Base-by-base conservation (phyloP, 2,888 invertebrate species). In the Stratiomys singularior region DNA sequence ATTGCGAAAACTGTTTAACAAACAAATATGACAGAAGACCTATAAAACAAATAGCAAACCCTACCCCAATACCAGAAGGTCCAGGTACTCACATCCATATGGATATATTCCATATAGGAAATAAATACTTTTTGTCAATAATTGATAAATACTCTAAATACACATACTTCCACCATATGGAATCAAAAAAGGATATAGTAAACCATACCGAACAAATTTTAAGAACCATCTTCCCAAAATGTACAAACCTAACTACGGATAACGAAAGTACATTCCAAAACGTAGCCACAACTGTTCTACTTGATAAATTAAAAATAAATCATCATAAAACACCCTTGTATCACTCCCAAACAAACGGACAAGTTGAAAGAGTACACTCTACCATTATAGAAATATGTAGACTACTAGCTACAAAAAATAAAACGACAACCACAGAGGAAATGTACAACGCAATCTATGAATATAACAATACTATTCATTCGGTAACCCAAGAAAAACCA, bases 391-490 rank as follows among this genome's bases (percentile, higher is more conserved):
- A 64, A 64, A 2, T 64, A 11, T 4, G 21, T 11, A 11, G 46
- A 44, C 4, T 21, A 3, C 67, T 67, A 37, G 11, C 67, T 11
- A 11, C 67, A 44, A 23, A 67, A 44, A 67, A 67, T 3, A 46
- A 2, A 0, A 1, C 37, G 0, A 0, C 3, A 4, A 18, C 44
- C 1, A 0, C 13, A 1, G 76, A 76, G 0, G 76, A 76, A 76
- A 1, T 76, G 0, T 76, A 25, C 21, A 76, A 76, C n/a, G 64
- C 76, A 0, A 18, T 76, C 7, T 1, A 13, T n/a, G 30, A 23
- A 64, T 76, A 76, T 44, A 76, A 76, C 4, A 27, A 76, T 5
- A 76, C 76, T 2, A 64, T 64, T 3, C 76, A 76, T 47, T 76
- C 76, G 15, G 64, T 64, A 13, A 76, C 2, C n/a, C 4, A 46